These are phyloP conservation scores for Oryctes rhinoceros DNA, from an alignment of 1,140 invertebrate species.

Conservation along the genomic window DNA sequence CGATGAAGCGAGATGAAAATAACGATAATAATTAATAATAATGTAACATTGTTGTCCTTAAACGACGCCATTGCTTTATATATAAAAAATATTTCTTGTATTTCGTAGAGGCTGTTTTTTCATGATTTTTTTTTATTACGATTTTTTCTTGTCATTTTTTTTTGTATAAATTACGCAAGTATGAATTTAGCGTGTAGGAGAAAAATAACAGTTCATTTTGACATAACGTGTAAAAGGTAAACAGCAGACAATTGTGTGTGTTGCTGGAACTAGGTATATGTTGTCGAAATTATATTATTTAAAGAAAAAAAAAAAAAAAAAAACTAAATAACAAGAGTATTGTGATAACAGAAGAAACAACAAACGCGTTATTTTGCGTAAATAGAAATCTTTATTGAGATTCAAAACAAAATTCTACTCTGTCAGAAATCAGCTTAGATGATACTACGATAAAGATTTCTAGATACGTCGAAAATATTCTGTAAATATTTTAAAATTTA, in stretches of 20 bases:
- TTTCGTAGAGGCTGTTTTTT: conserved; percentile 33
- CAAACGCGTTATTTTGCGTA: not conserved
- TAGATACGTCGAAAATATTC: not conserved
- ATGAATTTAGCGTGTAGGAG: conserved; percentile 4
- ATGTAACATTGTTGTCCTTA: conserved; percentile 19
- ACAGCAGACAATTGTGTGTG: conserved; percentile 12
- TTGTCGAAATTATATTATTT: conserved; percentile 7
- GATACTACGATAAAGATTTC: not conserved
- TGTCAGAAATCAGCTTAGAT: not conserved
- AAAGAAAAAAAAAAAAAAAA: conserved; percentile 26
- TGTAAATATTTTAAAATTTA: conserved; percentile 26
- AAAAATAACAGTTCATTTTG: conserved; percentile 4
- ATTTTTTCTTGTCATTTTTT: not conserved
- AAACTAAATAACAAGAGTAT: not conserved
- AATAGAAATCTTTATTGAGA: not conserved
- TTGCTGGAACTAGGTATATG: not conserved
- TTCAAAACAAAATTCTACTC: not conserved
- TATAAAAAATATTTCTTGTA: conserved; percentile 29
- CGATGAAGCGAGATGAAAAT: not conserved
- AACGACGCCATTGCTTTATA: conserved; percentile 34
- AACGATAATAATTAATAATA: conserved; percentile 23
- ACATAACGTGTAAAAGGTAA: not conserved
- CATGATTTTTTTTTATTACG: conserved; percentile 2
- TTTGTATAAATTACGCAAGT: conserved; percentile 26
- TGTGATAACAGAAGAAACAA: conserved; percentile 30